Percentiles rank a stretch among this genome's conserved stretches.
Conservation (phyloP, 2,888 invertebrate species). For the Carcina quercana region DNA sequence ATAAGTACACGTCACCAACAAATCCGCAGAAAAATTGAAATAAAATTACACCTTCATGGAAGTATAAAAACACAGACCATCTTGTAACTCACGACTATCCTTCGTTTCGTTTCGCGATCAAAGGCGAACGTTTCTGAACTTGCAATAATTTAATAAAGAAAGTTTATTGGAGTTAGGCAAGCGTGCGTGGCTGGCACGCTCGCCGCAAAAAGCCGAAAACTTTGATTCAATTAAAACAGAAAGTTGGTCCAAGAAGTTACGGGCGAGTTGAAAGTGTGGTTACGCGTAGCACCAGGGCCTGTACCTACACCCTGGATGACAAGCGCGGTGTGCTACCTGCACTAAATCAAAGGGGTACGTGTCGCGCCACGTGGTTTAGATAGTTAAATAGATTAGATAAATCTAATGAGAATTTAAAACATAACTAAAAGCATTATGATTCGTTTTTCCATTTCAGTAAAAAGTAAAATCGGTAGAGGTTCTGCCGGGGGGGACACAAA, state of each 20-base stretch:
- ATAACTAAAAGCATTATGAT: no score
- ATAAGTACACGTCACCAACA: no score
- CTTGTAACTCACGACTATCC: slow-evolving; percentile 51
- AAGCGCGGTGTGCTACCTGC: slow-evolving; percentile 17
- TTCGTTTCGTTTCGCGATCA: slow-evolving; percentile 63
- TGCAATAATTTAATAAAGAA: slow-evolving; percentile 74
- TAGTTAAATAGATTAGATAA: no score
- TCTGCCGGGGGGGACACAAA: no score
- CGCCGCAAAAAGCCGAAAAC: slow-evolving; percentile 72
- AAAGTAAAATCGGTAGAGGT: no score
- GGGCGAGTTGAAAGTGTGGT: slow-evolving; percentile 39
- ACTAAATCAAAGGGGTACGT: slow-evolving; percentile 49
- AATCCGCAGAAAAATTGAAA: no score
- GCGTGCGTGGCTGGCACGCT: slow-evolving; percentile 70
- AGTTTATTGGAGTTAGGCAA: slow-evolving; percentile 55
- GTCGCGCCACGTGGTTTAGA: no score
- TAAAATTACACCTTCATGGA: slow-evolving; percentile 16
- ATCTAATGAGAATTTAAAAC: no score
- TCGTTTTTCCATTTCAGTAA: no score
- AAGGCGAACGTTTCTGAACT: slow-evolving; percentile 70
- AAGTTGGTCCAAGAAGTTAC: slow-evolving; percentile 66
- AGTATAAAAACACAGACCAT: slow-evolving; percentile 29
- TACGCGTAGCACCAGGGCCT: slow-evolving; percentile 21
- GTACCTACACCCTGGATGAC: slow-evolving; percentile 10
- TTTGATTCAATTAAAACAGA: slow-evolving; percentile 73